phyloP scores from a whole-genome alignment of 2,113 vertebrate genomes.

The Macaca fascicularis region T2T-MFA8v1.1 NC_088375.1:82622001-82622500 shows the following conservation, averaged over 20 bases:
- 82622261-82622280: not conserved
- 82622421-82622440: not conserved
- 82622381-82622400: not conserved
- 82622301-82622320: constrained; percentile 6
- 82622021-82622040: not conserved
- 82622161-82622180: too few species aligned
- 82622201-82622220: not conserved
- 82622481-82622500: constrained; percentile 17
- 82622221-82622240: too few species aligned
- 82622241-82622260: not conserved
- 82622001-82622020: too few species aligned
- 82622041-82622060: not conserved
- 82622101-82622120: not conserved
- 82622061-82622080: not conserved
- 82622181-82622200: not conserved
- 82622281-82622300: not conserved
- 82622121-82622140: not conserved
- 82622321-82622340: constrained; percentile 7
- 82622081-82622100: not conserved
- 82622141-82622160: not conserved
- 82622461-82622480: not conserved
- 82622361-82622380: not conserved
- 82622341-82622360: not conserved
- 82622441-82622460: not conserved
- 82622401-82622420: not conserved